Percentiles rank a stretch among this genome's conserved stretches.
phyloP scores from a whole-genome alignment of 2,888 invertebrate genomes.

The Oscheius myriophilus region DNA sequence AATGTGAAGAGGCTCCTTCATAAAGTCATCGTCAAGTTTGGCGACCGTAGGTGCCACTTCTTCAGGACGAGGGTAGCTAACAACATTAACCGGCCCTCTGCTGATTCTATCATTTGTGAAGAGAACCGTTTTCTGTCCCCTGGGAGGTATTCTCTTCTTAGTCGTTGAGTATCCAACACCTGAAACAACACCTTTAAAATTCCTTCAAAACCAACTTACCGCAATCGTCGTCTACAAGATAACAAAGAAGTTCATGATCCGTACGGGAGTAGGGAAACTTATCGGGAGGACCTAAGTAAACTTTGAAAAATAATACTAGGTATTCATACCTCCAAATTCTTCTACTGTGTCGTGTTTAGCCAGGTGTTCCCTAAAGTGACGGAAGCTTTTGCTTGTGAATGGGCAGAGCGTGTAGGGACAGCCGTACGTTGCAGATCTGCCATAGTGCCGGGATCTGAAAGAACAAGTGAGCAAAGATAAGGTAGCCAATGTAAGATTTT shows the following conservation, averaged over 20 bases:
- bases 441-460: slow-evolving; percentile 61
- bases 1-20: slow-evolving; percentile 26
- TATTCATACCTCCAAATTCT: slow-evolving; percentile 7
- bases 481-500: no score
- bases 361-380: slow-evolving; percentile 65
- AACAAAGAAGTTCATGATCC: slow-evolving; percentile 24
- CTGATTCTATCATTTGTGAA: slow-evolving; percentile 20
- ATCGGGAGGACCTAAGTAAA: slow-evolving; percentile 17
- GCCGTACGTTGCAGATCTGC: slow-evolving; percentile 67
- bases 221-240: slow-evolving; percentile 52
- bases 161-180: background rate
- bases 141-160: background rate
- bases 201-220: slow-evolving; percentile 32
- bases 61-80: background rate
- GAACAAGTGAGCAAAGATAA: background rate
- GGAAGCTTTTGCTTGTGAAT: slow-evolving; percentile 63
- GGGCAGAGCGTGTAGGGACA: slow-evolving; percentile 60
- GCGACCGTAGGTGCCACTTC: background rate
- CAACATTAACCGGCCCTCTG: background rate
- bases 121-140: slow-evolving; percentile 20
- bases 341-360: slow-evolving; percentile 54
- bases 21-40: slow-evolving; percentile 14
- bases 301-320: background rate
- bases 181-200: slow-evolving; percentile 2
- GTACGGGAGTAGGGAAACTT: slow-evolving; percentile 11